Base-by-base conservation (phyloP, 2,113 vertebrate genomes). In the Rhinichthys klamathensis region DNA sequence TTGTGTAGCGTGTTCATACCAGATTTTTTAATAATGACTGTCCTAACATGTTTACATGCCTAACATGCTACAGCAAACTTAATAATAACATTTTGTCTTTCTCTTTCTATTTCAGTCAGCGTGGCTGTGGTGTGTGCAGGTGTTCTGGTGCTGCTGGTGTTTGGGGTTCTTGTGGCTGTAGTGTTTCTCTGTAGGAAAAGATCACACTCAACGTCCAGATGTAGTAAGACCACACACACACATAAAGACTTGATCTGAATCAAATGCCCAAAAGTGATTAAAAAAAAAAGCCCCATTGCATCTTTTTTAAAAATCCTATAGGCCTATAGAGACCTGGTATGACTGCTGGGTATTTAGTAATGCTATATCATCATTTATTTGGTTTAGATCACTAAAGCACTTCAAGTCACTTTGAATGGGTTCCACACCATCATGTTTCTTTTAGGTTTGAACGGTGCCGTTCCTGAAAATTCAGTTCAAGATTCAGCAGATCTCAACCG, bases 161-260 rank as follows among this genome's bases (percentile, higher is more conserved):
- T 32, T 18, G 54, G 44, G 35, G 25, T 84, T 79, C 15, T 88
- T 67, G 67, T 63, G 54, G 11, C 70, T 13, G 70, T 81, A 25
- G 51, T 86, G 76, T 35, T 84, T 69, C 12, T 88, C 49, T 70
- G 44, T 75, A 84, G 6, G 12, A 79, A 76, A 46, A 74, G 16
- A 51, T 9, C 27, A 44, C 0, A 16, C 9, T n/a, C 46, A 70
- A n/a, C 11, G 27, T 30, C 65, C 7, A 51, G 6, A 61, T 2
- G 78, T 85, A 77, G 78, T 85, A 82, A 85, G 61, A 16, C 12
- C 2, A 13, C 27, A 61, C 32, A 61, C 32, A 79, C 2, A 60
- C 32, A 61, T 25, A 56, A 21, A 56, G 6, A 56, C 54, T 23
- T 56, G 54, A 56, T 8, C 18, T 56, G 18, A 56, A 21, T 56